Base-by-base conservation (phyloP, 2,113 vertebrate species). In the Oxyruncus cristatus region DNA sequence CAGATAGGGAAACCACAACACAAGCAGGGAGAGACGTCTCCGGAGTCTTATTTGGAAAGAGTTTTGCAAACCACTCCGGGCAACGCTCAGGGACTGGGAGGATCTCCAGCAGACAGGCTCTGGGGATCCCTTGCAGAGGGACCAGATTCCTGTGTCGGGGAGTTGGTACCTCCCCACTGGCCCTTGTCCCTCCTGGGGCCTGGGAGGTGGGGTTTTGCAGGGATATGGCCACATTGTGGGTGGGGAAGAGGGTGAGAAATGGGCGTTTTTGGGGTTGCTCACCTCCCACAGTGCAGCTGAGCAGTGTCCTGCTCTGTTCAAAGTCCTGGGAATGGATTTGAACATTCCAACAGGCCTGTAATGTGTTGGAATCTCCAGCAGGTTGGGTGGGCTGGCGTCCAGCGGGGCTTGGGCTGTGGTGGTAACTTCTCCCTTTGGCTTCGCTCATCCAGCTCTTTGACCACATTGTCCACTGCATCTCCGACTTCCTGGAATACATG, bases 401-500 rank as follows among this genome's bases (percentile, higher is more conserved):
- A 19, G 32, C 49, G 5, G 24, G 14, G 41, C 28, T 35, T 35
- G 21, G 35, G 8, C 41, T 23, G 19, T 14, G 46, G 2, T 22
- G 50, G 28, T 89, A 41, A 83, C 80, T 11, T 19, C 33, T 93
- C 44, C 35, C 22, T 17, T 41, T 4, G 8, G 24, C 42, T 74
- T 95, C 97, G 30, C 61, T 6, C 17, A 2, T 27, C 3, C 97
- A 99, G 99, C 98, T 99, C 72, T 99, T 99, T 15, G 98, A 98
- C 94, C 99, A 99, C 95, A 99, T 99, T 2, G 99, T 99, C 12
- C 90, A 98, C 89, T 99, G 99, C 97, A 99, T 99, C 8, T 96
- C 98, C 0, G 98, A 99, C 97, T 99, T 99, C 93, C 96, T 99
- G 95, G 99, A 99, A 42, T 99, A 99, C 97, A 99, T 99, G 99